A percentile compares a stretch with the other conserved stretches of the same genome.
Evolutionary conservation across 2,113 vertebrate genomes (phyloP).

Genomic region (Ceyx margarethae): DNA sequence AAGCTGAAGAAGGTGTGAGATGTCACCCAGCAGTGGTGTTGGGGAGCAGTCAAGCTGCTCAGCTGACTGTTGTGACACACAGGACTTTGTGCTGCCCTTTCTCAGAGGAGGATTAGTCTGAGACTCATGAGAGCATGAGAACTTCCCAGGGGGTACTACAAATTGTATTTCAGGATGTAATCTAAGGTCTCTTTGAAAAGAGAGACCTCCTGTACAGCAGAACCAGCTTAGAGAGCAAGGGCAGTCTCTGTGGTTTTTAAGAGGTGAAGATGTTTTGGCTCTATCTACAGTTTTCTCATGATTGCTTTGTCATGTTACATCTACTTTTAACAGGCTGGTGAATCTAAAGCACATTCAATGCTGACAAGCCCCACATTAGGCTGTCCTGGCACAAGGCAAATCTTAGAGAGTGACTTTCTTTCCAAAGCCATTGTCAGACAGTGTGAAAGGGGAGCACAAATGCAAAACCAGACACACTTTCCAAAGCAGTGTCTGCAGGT

Average conservation of each 20-base stretch:
- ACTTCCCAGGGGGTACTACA: not conserved
- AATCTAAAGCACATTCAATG: not conserved
- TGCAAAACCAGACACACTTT: not conserved
- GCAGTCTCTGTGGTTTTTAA: not conserved
- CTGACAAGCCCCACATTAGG: not conserved
- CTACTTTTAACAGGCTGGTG: not conserved
- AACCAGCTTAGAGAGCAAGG: not conserved
- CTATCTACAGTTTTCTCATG: not conserved
- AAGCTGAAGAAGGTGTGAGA: not conserved
- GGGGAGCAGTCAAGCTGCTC: conserved; percentile 18
- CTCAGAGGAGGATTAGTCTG: conserved; percentile 17
- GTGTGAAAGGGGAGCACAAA: not conserved
- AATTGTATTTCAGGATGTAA: not conserved
- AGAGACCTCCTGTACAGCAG: not conserved
- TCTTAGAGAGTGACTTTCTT: not conserved
- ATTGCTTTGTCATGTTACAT: not conserved
- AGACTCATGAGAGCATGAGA: not conserved
- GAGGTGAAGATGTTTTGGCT: not conserved
- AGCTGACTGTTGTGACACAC: not conserved
- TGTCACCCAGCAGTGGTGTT: not conserved
- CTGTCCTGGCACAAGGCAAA: not conserved
- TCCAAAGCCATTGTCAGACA: not conserved
- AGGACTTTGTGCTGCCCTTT: conserved; percentile 14
- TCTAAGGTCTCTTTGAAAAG: conserved; percentile 11
- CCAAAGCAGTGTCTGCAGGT: not conserved